Evolutionary conservation across 2,888 invertebrate species (phyloP).

Genomic region (Scaptodrosophila latifasciaeformis): DNA sequence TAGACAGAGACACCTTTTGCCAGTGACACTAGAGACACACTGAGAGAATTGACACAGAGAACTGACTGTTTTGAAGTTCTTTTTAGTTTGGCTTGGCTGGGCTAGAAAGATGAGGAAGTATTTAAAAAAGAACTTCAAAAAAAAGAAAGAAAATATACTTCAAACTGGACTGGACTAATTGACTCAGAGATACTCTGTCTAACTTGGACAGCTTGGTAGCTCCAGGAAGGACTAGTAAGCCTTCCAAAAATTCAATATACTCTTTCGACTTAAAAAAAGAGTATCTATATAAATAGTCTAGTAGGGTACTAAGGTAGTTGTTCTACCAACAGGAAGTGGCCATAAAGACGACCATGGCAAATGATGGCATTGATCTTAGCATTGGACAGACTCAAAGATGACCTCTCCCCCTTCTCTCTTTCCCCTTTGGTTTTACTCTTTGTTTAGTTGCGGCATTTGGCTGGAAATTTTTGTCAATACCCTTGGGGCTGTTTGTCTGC

Average conservation of each 20-base stretch:
- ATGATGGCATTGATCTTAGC: constrained; percentile 66
- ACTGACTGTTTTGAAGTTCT: too few relatives aligned
- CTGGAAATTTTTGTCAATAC: background rate
- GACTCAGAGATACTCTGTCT: too few relatives aligned
- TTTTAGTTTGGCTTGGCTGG: too few relatives aligned
- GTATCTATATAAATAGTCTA: constrained; percentile 54
- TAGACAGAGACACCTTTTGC: background rate
- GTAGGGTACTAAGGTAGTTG: constrained; percentile 42
- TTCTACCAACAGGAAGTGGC: background rate
- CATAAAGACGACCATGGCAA: constrained; percentile 30
- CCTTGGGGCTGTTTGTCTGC: background rate
- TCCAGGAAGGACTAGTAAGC: too few relatives aligned
- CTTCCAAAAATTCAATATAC: too few relatives aligned
- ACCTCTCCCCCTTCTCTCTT: too few relatives aligned
- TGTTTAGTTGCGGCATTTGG: constrained; percentile 14
- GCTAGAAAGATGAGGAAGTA: constrained; percentile 57
- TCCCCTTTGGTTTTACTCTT: constrained; percentile 40
- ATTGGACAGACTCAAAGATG: constrained; percentile 53
- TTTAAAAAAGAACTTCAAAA: constrained; percentile 36
- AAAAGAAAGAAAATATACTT: constrained; percentile 15
- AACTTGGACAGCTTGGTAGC: too few relatives aligned
- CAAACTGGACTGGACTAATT: constrained; percentile 17
- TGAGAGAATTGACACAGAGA: constrained; percentile 9
- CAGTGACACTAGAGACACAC: background rate
- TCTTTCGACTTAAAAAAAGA: constrained; percentile 11